Evolutionary conservation across 2,113 vertebrate genomes (phyloP).

Genomic region (Petrocephalus microphthalmus): DNA sequence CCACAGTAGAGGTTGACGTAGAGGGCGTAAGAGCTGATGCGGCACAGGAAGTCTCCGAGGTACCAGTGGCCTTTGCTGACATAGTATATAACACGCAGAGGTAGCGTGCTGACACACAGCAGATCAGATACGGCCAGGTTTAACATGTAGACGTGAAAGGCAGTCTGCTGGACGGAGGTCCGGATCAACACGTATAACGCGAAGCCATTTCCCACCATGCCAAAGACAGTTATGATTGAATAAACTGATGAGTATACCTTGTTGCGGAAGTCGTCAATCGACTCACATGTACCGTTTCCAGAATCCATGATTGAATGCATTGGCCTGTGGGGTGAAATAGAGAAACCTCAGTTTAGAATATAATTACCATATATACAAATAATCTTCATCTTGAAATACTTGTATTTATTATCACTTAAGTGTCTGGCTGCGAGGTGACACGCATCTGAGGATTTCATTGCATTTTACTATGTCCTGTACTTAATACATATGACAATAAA

Average conservation of each 20-base stretch:
- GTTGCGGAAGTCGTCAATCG: slow-evolving; percentile 87
- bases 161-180: slow-evolving; percentile 65
- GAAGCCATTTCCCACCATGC: slow-evolving; percentile 77
- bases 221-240: slow-evolving; percentile 77
- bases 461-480: not conserved
- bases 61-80: slow-evolving; percentile 76
- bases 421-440: not conserved
- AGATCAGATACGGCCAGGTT: slow-evolving; percentile 87
- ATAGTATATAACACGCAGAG: slow-evolving; percentile 82
- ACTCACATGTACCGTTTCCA: slow-evolving; percentile 40
- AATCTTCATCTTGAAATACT: not conserved
- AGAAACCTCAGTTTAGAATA: not conserved
- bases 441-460: not conserved
- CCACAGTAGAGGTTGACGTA: slow-evolving; percentile 96
- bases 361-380: not conserved
- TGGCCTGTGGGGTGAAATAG: not conserved
- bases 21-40: slow-evolving; percentile 77
- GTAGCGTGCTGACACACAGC: slow-evolving; percentile 82
- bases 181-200: slow-evolving; percentile 75
- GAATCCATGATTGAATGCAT: not conserved
- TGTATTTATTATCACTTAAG: not conserved
- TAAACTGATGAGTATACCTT: slow-evolving; percentile 81
- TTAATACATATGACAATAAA: not conserved
- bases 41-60: slow-evolving; percentile 78
- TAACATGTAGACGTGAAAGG: slow-evolving; percentile 88